Base-by-base conservation (phyloP, 1,140 invertebrate species). In the Gonioctena quinquepunctata region DNA sequence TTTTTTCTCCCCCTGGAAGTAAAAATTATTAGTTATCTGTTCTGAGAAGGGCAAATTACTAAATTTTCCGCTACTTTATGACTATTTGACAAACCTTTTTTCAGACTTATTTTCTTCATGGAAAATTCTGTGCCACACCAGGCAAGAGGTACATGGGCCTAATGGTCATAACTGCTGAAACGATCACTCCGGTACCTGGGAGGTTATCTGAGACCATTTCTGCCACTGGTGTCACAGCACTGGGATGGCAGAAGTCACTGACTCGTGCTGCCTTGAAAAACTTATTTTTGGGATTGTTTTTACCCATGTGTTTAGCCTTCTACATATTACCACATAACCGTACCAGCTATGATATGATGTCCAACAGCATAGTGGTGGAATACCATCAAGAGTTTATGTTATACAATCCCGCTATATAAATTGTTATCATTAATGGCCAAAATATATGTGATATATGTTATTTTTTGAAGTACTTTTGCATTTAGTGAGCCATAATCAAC, bases 101-200 rank as follows among this genome's bases (percentile, higher is more conserved):
- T 18, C 77, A 93, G 91, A 87, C 89, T 27, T 83, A 89, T 57
- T 92, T 90, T 84, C 81, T 92, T 52, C 85, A 86, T 48, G 84
- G 85, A 69, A 88, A 87, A 2, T 91, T 92, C 27, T 94, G 94
- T 8, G 92, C 94, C 8, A 96, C 94, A 26, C 94, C 94, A 0
- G 95, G 95, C 1, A 97, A 97, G 85, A 88, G 89, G 5, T 77
- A 96, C 19, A 89, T 97, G 85, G 91, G 93, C 11, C 84, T 97
- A 11, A 86, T 90, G 57, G 93, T 97, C 0, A 89, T 96, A 1
- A 89, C 89, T 4, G 94, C 93, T 66, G 88, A 91, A 26, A 89
- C 86, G 11, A 87, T 94, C 8, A 83, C 89, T 18, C 86, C 86
- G 0, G 80, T 85, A 3, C 83, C 85, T 68, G 82, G 81, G 2